phyloP scores from a whole-genome alignment of 2,797 vertebrate genomes.

The Eulemur mongoz region DNA sequence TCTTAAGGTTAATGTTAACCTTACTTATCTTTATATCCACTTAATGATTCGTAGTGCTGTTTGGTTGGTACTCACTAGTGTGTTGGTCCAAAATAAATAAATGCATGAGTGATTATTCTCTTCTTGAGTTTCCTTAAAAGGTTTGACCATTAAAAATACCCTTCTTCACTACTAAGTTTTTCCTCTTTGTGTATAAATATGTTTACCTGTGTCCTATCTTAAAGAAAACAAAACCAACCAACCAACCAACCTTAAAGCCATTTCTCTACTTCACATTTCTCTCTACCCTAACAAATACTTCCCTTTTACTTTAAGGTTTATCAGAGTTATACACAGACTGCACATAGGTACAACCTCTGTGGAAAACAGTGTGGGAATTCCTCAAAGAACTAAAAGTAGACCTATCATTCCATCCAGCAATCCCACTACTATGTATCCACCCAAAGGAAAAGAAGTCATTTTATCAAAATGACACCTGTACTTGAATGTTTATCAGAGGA shows the following conservation, averaged over 20 bases:
- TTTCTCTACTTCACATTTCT: background rate
- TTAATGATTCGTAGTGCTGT: background rate
- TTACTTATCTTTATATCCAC: background rate
- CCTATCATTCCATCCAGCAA: no score
- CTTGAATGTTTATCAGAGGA: no score
- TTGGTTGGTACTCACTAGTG: background rate
- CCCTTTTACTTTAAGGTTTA: background rate
- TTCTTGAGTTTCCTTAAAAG: background rate
- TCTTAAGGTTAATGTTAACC: background rate
- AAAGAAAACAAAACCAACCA: background rate
- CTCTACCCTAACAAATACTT: background rate
- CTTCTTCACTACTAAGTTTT: background rate
- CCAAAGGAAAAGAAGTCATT: no score
- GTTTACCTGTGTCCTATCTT: background rate
- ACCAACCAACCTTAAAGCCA: background rate
- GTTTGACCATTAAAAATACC: background rate
- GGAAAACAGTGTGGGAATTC: no score
- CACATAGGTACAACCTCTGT: no score
- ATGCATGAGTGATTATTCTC: background rate
- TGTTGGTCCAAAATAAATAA: background rate
- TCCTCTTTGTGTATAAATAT: background rate
- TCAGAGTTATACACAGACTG: no score
- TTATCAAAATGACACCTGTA: no score
- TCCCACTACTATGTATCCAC: no score
- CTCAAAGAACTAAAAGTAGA: no score